These are phyloP conservation scores for Drosophila albomicans DNA, from an alignment of 1,140 invertebrate species.

Conservation along the genomic window DNA sequence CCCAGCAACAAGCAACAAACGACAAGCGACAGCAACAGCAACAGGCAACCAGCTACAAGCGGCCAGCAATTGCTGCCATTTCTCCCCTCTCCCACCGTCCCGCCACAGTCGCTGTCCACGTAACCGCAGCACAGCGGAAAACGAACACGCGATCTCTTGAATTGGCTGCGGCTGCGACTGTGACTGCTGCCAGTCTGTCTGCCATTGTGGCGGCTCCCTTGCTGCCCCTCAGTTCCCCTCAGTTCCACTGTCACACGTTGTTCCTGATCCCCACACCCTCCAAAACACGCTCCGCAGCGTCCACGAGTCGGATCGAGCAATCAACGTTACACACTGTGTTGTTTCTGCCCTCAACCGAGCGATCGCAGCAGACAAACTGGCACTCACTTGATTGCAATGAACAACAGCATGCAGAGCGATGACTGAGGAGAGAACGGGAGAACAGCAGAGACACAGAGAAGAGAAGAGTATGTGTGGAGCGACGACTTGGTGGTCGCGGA, in stretches of 20 bases:
- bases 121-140: slow-evolving; percentile 53
- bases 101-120: slow-evolving; percentile 16
- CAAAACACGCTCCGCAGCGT: slow-evolving; percentile 3
- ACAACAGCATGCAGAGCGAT: background rate
- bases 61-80: background rate
- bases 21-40: slow-evolving; percentile 36
- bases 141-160: slow-evolving; percentile 69
- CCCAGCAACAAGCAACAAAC: slow-evolving; percentile 65
- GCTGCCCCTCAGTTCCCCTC: no score
- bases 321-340: slow-evolving; percentile 45
- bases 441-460: background rate
- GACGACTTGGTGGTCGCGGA: slow-evolving; percentile 52
- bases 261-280: background rate
- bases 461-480: background rate
- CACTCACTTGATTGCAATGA: slow-evolving; percentile 81
- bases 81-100: background rate
- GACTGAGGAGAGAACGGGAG: background rate
- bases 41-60: slow-evolving; percentile 36
- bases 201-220: slow-evolving; percentile 38
- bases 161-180: slow-evolving; percentile 50
- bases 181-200: slow-evolving; percentile 57
- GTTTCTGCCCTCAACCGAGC: slow-evolving; percentile 46
- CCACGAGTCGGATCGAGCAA: slow-evolving; percentile 29
- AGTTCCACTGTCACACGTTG: slow-evolving; percentile 9
- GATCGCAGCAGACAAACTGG: slow-evolving; percentile 79